A percentile compares a stretch with the other conserved stretches of the same genome.
Conservation (phyloP, 1,140 invertebrate species). For the Drosophila equinoxialis region DNA sequence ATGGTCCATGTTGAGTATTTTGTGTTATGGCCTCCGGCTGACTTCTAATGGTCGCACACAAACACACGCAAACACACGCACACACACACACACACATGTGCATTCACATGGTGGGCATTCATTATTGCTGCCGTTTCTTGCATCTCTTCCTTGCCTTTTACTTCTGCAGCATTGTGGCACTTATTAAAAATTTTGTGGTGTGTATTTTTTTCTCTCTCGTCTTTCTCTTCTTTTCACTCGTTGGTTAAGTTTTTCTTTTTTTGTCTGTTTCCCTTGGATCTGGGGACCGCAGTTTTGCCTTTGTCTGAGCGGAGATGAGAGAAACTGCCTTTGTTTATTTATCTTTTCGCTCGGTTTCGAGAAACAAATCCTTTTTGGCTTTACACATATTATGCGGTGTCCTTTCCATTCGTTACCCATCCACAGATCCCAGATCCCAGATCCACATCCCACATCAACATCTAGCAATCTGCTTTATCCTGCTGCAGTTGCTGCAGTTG, state of each 20-base stretch:
- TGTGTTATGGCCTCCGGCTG: constrained; percentile 16
- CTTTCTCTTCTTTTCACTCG: not conserved
- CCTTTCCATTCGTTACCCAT: constrained; percentile 30
- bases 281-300: not conserved
- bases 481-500: constrained; percentile 77
- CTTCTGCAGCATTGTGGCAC: constrained; percentile 73
- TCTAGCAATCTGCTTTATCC: constrained; percentile 12
- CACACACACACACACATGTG: not conserved
- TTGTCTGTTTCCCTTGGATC: not conserved
- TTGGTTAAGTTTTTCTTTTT: not conserved
- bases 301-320: constrained; percentile 22
- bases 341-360: constrained; percentile 81
- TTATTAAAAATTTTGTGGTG: constrained; percentile 58
- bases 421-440: constrained; percentile 20
- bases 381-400: constrained; percentile 79
- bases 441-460: constrained; percentile 1
- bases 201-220: constrained; percentile 28
- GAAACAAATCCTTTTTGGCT: constrained; percentile 82
- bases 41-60: constrained; percentile 9
- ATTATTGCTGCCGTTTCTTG: constrained; percentile 38
- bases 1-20: constrained; percentile 13
- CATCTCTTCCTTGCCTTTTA: constrained; percentile 12
- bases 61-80: not conserved
- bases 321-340: constrained; percentile 78
- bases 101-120: constrained; percentile 15